Evolutionary conservation across 2,888 invertebrate species (phyloP).

Genomic region (Cryptosula pallasiana): DNA sequence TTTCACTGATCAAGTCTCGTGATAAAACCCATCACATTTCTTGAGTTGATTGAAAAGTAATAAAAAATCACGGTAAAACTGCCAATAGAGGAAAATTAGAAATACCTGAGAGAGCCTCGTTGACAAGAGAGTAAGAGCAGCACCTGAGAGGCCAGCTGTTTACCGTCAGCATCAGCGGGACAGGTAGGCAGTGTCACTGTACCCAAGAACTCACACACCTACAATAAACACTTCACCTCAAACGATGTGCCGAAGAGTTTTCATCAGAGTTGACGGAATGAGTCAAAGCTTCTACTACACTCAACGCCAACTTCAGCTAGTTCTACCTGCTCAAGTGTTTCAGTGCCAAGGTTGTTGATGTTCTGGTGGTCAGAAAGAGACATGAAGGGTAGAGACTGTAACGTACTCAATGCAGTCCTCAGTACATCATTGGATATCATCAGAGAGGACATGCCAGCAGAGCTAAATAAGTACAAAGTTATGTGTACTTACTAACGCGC

Average conservation of each 20-base stretch:
- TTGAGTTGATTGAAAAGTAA: too few species aligned
- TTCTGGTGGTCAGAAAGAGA: conserved; percentile 61
- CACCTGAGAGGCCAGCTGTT: conserved; percentile 56
- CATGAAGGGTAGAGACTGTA: conserved; percentile 59
- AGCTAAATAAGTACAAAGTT: too few species aligned
- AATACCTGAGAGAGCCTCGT: conserved; percentile 60
- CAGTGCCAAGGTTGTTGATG: conserved; percentile 54
- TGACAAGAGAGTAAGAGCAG: conserved; percentile 60
- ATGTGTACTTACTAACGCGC: too few species aligned
- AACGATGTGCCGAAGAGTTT: too few species aligned
- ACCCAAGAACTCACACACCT: conserved; percentile 19
- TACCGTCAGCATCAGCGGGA: conserved; percentile 30
- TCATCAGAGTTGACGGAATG: too few species aligned
- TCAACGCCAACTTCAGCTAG: too few species aligned
- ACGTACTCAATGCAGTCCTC: conserved; percentile 59
- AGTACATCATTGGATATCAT: conserved; percentile 61
- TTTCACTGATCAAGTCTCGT: too few species aligned
- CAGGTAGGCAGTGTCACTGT: conserved; percentile 1
- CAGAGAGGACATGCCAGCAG: conserved; percentile 39
- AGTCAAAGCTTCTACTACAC: too few species aligned
- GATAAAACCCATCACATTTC: too few species aligned
- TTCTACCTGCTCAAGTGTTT: conserved; percentile 60
- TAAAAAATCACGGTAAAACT: too few species aligned
- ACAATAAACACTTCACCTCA: too few species aligned
- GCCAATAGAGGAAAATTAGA: neutral